Evolutionary conservation across 1,140 invertebrate genomes (phyloP).

Genomic region (Leptestheria dahalacensis): DNA sequence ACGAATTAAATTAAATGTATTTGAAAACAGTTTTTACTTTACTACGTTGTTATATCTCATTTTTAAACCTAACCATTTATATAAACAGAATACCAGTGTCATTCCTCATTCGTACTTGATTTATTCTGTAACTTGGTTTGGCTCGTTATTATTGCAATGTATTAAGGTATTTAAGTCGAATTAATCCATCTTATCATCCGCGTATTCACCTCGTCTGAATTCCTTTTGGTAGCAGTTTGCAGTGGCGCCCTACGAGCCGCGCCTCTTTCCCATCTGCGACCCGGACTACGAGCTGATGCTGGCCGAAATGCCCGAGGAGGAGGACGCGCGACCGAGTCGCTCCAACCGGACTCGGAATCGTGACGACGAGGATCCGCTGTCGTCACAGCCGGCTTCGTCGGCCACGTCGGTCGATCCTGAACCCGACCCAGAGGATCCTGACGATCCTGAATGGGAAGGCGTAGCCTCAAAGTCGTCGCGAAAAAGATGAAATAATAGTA

Average conservation of each 20-base stretch:
- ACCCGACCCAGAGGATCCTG: constrained; percentile 53
- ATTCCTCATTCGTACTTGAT: too few relatives aligned
- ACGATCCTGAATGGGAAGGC: constrained; percentile 56
- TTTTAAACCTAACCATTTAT: too few relatives aligned
- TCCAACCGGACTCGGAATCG: not conserved
- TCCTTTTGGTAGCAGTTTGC: constrained; percentile 18
- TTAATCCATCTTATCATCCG: constrained; percentile 15
- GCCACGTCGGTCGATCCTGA: constrained; percentile 40
- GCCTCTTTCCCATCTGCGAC: constrained; percentile 56
- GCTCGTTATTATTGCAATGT: too few relatives aligned
- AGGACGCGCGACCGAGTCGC: constrained; percentile 23
- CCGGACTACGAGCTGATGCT: constrained; percentile 51
- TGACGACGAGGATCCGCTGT: constrained; percentile 17
- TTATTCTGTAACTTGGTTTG: too few relatives aligned
- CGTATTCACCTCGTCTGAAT: too few relatives aligned
- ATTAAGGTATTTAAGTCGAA: too few relatives aligned
- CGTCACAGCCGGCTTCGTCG: constrained; percentile 38
- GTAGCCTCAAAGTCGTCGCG: not conserved
- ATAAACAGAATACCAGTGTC: too few relatives aligned
- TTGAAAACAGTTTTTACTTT: too few relatives aligned
- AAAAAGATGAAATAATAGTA: not conserved
- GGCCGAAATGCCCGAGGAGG: constrained; percentile 45
- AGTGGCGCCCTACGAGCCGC: constrained; percentile 47
- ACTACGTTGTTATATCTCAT: too few relatives aligned
- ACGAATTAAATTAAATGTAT: too few relatives aligned